Evolutionary conservation across 1,140 invertebrate species (phyloP).

Genomic region (Procambarus virginalis): DNA sequence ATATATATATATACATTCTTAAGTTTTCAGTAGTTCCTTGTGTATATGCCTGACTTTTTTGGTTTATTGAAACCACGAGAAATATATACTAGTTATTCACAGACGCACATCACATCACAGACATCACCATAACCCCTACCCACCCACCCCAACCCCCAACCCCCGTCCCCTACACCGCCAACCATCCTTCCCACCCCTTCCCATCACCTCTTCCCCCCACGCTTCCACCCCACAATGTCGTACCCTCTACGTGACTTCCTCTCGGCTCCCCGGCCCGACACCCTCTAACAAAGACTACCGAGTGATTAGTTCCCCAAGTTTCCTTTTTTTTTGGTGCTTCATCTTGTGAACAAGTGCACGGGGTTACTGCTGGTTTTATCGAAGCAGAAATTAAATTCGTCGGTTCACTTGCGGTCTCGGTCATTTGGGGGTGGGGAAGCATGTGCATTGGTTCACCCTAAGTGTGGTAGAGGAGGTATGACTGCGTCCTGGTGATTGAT

Average conservation of each 20-base stretch:
- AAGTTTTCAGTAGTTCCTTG: too few species aligned
- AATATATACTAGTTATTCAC: too few species aligned
- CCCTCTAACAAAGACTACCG: background rate
- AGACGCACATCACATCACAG: background rate
- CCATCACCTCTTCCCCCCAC: background rate
- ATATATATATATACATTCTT: too few species aligned
- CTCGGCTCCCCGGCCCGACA: background rate
- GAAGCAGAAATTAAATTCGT: too few species aligned
- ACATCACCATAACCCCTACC: background rate
- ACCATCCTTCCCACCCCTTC: background rate
- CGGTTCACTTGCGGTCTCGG: too few species aligned
- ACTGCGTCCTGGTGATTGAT: too few species aligned
- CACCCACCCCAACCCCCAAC: background rate
- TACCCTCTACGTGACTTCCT: constrained; percentile 36
- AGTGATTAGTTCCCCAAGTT: background rate
- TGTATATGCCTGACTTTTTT: too few species aligned
- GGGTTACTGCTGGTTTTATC: background rate
- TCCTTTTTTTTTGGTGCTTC: background rate
- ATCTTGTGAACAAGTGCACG: background rate
- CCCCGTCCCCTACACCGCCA: background rate
- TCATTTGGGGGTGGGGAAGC: too few species aligned
- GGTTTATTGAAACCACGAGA: too few species aligned
- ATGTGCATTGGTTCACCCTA: too few species aligned
- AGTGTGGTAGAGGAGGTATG: too few species aligned
- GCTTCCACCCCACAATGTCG: background rate